phyloP scores from a whole-genome alignment of 2,113 vertebrate species.

The Zosterops borbonicus region DNA sequence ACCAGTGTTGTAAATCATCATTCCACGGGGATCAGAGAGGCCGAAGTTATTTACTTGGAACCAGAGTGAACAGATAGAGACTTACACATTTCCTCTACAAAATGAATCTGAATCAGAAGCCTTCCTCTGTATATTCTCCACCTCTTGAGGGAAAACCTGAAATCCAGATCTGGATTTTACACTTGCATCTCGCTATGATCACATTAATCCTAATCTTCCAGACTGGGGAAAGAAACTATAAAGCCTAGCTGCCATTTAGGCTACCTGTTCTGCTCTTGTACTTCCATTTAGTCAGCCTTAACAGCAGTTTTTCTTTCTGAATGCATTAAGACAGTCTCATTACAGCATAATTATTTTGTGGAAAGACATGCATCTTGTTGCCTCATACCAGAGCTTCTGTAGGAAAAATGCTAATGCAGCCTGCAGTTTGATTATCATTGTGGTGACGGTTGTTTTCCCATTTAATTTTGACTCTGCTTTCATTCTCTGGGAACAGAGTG shows the following conservation, averaged over 20 bases:
- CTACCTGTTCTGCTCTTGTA: background rate
- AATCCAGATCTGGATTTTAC: background rate
- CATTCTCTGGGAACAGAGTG: background rate
- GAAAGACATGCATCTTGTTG: background rate
- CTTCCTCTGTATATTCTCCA: background rate
- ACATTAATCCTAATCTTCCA: background rate
- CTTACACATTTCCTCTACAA: background rate
- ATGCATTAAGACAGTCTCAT: background rate
- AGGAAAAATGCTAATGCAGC: background rate
- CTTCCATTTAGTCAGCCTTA: background rate
- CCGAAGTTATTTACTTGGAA: slow-evolving; percentile 39
- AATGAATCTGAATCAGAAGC: background rate
- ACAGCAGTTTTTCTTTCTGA: background rate
- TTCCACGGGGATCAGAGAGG: slow-evolving; percentile 26
- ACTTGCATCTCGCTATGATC: background rate
- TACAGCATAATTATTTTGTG: background rate
- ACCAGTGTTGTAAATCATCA: slow-evolving; percentile 28
- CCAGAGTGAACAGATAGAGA: background rate
- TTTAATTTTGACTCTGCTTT: slow-evolving; percentile 5
- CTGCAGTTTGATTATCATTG: background rate
- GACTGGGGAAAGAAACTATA: background rate
- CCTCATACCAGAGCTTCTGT: background rate
- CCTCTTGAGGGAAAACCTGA: background rate
- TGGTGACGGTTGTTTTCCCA: background rate
- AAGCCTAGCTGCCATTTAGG: background rate